phyloP scores from a whole-genome alignment of 2,888 invertebrate genomes.

The Nomada ferruginata region DNA sequence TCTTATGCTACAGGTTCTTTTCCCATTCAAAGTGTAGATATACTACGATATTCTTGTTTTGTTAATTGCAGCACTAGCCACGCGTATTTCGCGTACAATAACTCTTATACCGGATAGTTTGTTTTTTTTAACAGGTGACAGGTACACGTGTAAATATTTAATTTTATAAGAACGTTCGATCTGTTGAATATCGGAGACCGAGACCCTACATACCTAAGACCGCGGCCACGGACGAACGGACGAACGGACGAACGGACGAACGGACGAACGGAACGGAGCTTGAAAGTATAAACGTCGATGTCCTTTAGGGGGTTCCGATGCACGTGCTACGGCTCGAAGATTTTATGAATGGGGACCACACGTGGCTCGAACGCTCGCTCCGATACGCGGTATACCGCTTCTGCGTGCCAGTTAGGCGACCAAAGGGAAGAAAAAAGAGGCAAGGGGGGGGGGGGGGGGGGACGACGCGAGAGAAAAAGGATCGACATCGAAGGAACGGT shows the following conservation, averaged over 20 bases:
- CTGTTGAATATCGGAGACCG: too few species aligned
- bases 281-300: constrained; percentile 18
- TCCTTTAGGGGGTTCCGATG: constrained; percentile 54
- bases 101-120: too few species aligned
- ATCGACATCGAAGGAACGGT: constrained; percentile 6
- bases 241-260: not conserved
- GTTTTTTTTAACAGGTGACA: too few species aligned
- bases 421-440: constrained; percentile 56
- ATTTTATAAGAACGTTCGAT: too few species aligned
- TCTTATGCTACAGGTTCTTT: too few species aligned
- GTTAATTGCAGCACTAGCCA: too few species aligned
- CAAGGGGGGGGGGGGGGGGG: constrained; percentile 8
- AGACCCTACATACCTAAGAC: too few species aligned
- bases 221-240: not conserved
- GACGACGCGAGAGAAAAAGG: constrained; percentile 25
- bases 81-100: too few species aligned
- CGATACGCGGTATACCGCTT: constrained; percentile 67
- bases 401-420: constrained; percentile 65
- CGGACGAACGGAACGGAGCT: not conserved
- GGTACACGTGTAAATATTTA: too few species aligned
- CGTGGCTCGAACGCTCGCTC: constrained; percentile 69
- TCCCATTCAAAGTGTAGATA: too few species aligned
- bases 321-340: constrained; percentile 68
- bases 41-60: too few species aligned
- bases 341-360: constrained; percentile 74